phyloP scores from a whole-genome alignment of 2,113 vertebrate genomes.

The Acinonyx jubatus region DNA sequence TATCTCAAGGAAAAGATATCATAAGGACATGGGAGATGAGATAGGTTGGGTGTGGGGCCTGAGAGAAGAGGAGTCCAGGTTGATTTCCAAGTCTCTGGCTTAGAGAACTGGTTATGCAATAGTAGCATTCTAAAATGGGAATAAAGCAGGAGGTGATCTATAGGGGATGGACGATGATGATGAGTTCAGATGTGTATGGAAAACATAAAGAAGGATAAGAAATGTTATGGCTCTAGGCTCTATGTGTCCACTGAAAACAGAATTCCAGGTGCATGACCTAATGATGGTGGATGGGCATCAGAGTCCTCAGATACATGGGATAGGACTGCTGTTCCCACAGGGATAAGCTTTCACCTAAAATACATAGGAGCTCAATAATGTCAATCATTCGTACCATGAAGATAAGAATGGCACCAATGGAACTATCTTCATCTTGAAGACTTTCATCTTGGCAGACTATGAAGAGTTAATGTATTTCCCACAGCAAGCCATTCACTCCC shows the following conservation, averaged over 20 bases:
- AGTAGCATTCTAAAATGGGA: not conserved
- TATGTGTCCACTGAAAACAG: not conserved
- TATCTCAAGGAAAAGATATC: not conserved
- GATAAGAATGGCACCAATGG: not conserved
- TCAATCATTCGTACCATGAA: not conserved
- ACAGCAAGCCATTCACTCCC: conserved; percentile 8
- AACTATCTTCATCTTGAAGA: not conserved
- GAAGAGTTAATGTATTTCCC: conserved; percentile 21
- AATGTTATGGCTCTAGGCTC: not conserved
- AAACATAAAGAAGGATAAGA: not conserved
- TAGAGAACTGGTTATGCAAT: not conserved
- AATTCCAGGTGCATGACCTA: not conserved
- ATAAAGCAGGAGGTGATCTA: not conserved
- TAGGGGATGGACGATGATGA: not conserved
- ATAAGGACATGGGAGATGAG: not conserved
- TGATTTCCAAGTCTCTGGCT: not conserved
- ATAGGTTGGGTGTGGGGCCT: not conserved
- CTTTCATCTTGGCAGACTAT: not conserved
- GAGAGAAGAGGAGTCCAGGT: not conserved
- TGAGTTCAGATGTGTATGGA: not conserved
- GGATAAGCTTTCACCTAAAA: not conserved
- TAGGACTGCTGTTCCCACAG: not conserved
- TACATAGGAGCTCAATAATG: not conserved
- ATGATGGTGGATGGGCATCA: not conserved
- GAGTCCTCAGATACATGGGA: not conserved